phyloP scores from a whole-genome alignment of 2,888 invertebrate species.

The Clistopyga incitator region DNA sequence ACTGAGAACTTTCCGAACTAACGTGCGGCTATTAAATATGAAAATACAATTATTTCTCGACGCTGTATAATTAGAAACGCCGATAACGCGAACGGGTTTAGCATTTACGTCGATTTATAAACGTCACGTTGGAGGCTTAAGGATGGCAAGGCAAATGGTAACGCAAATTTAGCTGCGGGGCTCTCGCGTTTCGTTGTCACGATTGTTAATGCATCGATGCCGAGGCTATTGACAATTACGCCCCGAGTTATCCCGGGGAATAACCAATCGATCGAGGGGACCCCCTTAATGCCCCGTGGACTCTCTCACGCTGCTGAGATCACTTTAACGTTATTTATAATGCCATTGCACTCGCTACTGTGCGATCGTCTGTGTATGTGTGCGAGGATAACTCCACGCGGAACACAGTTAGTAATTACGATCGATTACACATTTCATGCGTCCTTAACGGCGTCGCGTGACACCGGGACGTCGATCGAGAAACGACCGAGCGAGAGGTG shows the following conservation, averaged over 20 bases:
- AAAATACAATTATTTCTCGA: neutral
- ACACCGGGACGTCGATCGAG: neutral
- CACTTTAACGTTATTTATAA: slow-evolving; percentile 65
- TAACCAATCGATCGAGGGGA: slow-evolving; percentile 57
- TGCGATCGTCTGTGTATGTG: neutral
- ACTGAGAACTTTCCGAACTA: neutral
- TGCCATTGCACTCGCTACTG: slow-evolving; percentile 34
- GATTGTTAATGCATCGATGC: slow-evolving; percentile 35
- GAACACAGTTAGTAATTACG: slow-evolving; percentile 37
- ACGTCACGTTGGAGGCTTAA: neutral
- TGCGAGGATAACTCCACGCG: neutral
- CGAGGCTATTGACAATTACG: slow-evolving; percentile 28
- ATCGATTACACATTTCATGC: slow-evolving; percentile 55
- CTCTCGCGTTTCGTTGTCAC: neutral
- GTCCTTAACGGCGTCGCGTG: slow-evolving; percentile 33
- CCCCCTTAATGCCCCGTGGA: slow-evolving; percentile 56
- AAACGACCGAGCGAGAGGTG: neutral
- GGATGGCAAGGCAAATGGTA: slow-evolving; percentile 35
- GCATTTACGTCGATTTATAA: neutral
- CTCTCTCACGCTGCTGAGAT: slow-evolving; percentile 65
- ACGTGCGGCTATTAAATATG: slow-evolving; percentile 4
- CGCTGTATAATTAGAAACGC: neutral
- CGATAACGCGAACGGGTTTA: neutral
- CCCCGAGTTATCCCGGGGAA: slow-evolving; percentile 58
- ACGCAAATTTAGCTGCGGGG: slow-evolving; percentile 54